Evolutionary conservation across 2,888 invertebrate genomes (phyloP), one percentile per base, ranked within the genome.

Genomic region (Encarsia formosa): DNA sequence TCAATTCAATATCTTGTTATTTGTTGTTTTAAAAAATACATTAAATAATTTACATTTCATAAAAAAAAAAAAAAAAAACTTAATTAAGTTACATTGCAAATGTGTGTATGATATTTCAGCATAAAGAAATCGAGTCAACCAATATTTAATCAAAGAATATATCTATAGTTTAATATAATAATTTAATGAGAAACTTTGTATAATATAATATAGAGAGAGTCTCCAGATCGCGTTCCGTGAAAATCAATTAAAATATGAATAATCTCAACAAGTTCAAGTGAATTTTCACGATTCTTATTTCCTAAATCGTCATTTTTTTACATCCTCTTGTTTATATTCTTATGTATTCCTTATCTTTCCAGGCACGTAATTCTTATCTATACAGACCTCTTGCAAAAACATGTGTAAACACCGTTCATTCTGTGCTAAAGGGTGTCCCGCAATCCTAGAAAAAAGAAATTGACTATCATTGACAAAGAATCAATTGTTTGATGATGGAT

Each of bases 341-440:
- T 91, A 91, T 81, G 92, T 91, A 81, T 92, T 95, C 74, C 96
- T 83, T 77, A 99, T 98, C 80, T 99, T 98, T 67, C 99, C 99
- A 65, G 99, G 99, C 63, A 98, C 94, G 77, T 99, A 99, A 80
- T 95, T 98, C 81, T 94, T 96, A 79, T 99, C 98, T 76, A 99
- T 98, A 69, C 87, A 86, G 43, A 89, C 88, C 69, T 98, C 98
- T 77, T 98, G 97, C 59, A 99, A 84, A 80, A 99, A 99, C 92
- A 99, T 98, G 77, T 99, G 99, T 69, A 99, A 85, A 79, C 98
- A 99, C 71, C 93, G 84, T 78, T 99, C 98, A 76, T 98, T 98
- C 79, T 99, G 98, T 54, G 98, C 98, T 71, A 98, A 78, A 3
- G 98, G 98, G 78, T 99, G 98, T 51, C 98, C 98, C 45, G 97